phyloP scores from a whole-genome alignment of 1,140 invertebrate species.

The Sminthurides bifidus region DNA sequence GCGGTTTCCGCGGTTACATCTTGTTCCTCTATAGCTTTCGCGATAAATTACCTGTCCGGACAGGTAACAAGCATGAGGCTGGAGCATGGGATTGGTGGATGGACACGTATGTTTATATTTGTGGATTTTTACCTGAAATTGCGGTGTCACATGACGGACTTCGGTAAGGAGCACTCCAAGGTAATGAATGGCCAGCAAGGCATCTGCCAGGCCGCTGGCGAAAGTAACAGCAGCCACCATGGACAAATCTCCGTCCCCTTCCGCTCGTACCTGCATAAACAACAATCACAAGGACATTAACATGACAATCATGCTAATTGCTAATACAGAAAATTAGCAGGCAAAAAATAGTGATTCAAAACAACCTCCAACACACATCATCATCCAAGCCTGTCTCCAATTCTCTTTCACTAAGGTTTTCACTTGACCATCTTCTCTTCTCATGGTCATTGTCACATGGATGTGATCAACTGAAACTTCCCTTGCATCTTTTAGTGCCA shows the following conservation, averaged over 20 bases:
- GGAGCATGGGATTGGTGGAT: too few relatives aligned
- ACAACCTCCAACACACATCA: background rate
- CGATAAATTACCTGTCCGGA: too few relatives aligned
- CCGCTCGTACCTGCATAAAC: constrained; percentile 24
- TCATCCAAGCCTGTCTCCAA: background rate
- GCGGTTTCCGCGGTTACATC: too few relatives aligned
- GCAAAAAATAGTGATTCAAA: background rate
- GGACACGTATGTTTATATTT: background rate
- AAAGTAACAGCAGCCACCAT: constrained; percentile 30
- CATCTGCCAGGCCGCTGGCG: constrained; percentile 45
- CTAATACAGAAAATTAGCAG: background rate
- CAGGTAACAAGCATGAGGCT: too few relatives aligned
- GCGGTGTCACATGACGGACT: constrained; percentile 75
- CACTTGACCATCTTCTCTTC: too few relatives aligned
- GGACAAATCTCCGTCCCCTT: constrained; percentile 30
- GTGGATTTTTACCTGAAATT: constrained; percentile 55
- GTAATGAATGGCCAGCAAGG: constrained; percentile 89
- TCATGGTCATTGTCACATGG: too few relatives aligned
- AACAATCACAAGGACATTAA: background rate
- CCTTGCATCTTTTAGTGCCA: too few relatives aligned
- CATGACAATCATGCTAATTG: background rate
- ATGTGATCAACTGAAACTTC: too few relatives aligned
- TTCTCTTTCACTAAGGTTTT: too few relatives aligned
- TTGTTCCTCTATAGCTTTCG: too few relatives aligned
- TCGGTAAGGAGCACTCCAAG: constrained; percentile 84